Base-by-base conservation (phyloP, 2,113 vertebrate genomes). In the Neogale vison region DNA sequence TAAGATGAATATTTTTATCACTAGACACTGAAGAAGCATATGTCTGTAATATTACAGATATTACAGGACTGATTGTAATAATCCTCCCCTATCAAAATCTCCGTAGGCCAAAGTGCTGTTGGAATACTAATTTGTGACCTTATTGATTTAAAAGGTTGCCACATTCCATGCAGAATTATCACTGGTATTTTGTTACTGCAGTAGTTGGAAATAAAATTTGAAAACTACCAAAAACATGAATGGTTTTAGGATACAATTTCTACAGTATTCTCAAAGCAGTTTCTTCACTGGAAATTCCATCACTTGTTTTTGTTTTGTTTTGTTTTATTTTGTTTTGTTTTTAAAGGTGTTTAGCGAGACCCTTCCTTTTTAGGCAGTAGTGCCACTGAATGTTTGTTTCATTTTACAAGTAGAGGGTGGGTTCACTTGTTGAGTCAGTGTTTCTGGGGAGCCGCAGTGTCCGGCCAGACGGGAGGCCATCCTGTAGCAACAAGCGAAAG, bases 171-270 rank as follows among this genome's bases (percentile, higher is more conserved):
- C 99, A 99, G 99, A 98, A 98, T 98, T 98, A 98, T 79, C 97
- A 96, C 96, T 99, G 96, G 97, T 98, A 99, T 99, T 99, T 99
- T 99, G 99, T 99, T 99, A 99, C 99, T 99, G 96, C 98, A 98
- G 97, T 99, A 99, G 99, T 99, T 99, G 99, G 99, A 99, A 99
- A 99, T 99, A 99, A 99, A 99, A 98, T 76, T 88, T 98, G 93
- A 90, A 98, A 97, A 65, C 95, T 95, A 97, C 94, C 72, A 96
- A 95, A 96, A 98, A 97, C 87, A 95, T 69, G 82, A 94, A 97
- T 65, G 94, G 42, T 96, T 98, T 96, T 93, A 87, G 97, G 95
- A 85, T 96, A 20, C 93, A 94, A 20, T 86, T 92, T 1, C 69
- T 67, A 11, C 63, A 31, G 50, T 31, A 42, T 23, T 65, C 81